Evolutionary conservation across 2,888 invertebrate genomes (phyloP), one percentile per base, ranked within the genome.

Genomic region (Apotomis capreana): DNA sequence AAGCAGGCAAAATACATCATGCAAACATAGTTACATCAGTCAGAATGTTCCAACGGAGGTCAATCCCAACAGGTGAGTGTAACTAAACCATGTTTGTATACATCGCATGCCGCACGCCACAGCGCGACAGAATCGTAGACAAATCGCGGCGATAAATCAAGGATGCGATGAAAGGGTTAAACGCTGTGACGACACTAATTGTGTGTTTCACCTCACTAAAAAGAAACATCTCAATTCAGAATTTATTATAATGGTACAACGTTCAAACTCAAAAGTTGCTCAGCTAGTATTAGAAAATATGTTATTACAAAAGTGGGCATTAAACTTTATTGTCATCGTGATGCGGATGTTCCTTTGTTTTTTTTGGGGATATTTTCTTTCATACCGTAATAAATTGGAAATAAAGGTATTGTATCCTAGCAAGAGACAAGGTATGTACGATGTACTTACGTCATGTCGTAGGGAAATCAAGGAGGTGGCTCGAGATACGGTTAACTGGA

Each of bases 71-170:
- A 72, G 62, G 44, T 63, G 68, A 71, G 62, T 62, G 68, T 58
- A 51, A 44, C 63, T 54, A 72, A 72, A 68, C 58, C 68, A 68
- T 72, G 72, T 72, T 72, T 68, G 72, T 68, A 61, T 72, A 68
- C 71, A 68, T 26, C 57, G 46, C 58, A 54, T 36, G 49, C 58
- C 61, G 54, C 63, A 9, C 26, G 57, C 58, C 54, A 57, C 67
- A 46, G 26, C 68, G 46, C 49, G 49, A 61, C 70, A 52, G 49
- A 67, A 55, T 61, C 58, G 58, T 63, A 68, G 63, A 72, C 62
- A 87, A 91, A 89, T 84, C 83, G 81, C 79, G 61, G 76, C 82
- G 71, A 88, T 91, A 89, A 90, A 91, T 91, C 91, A 92, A 87
- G 85, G 87, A 83, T 83, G 82, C 85, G 85, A 78, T 86, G 88